phyloP scores from a whole-genome alignment of 1,140 invertebrate genomes.

The Lordiphosa clarofinis region DNA sequence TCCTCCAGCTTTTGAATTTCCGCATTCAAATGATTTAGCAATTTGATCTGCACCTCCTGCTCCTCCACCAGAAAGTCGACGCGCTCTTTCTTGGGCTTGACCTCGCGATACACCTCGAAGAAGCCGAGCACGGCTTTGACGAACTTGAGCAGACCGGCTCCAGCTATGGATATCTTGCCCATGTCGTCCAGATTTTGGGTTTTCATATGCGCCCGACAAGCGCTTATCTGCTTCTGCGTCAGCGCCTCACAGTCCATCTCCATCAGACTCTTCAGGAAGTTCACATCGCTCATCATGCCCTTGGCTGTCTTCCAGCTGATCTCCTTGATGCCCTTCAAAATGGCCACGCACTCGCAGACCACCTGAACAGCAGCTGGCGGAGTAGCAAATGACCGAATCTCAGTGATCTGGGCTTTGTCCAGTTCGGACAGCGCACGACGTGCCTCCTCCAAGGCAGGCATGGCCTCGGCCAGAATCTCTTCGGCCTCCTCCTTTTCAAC shows the following conservation, averaged over 20 bases:
- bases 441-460: conserved; percentile 91
- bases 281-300: conserved; percentile 93
- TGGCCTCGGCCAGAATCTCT: conserved; percentile 86
- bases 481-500: conserved; percentile 91
- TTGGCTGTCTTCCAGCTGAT: conserved; percentile 94
- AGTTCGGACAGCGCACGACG: conserved; percentile 88
- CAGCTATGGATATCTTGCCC: conserved; percentile 89
- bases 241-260: conserved; percentile 92
- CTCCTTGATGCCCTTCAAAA: conserved; percentile 89
- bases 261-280: conserved; percentile 88
- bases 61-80: conserved; percentile 88
- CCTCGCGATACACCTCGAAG: conserved; percentile 90
- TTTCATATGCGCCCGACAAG: conserved; percentile 86
- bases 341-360: conserved; percentile 92
- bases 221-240: conserved; percentile 86
- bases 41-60: conserved; percentile 81
- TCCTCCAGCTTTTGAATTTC: conserved; percentile 88
- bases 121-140: conserved; percentile 92
- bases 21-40: conserved; percentile 87
- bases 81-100: conserved; percentile 93
- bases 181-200: conserved; percentile 86
- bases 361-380: conserved; percentile 92
- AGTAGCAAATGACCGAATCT: conserved; percentile 92
- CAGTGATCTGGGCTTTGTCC: conserved; percentile 93
- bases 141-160: conserved; percentile 91